These are phyloP conservation scores for Coracias cyanogaster DNA, from an alignment of 2,797 vertebrate genomes.

Conservation along the genomic window DNA sequence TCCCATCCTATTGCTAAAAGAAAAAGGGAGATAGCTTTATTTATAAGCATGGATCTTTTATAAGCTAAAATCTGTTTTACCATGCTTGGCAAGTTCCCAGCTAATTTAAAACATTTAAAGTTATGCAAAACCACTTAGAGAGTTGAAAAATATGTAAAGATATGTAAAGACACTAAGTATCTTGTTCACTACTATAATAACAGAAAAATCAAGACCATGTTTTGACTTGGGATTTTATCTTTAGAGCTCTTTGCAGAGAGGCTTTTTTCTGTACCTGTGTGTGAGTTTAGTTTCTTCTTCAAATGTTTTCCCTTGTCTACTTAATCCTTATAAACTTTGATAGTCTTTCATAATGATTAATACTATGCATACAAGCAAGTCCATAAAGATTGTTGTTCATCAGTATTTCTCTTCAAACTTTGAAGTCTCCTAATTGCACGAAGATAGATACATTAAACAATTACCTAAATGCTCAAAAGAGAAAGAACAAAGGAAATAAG, in stretches of 20 bases:
- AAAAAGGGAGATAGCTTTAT: conserved; percentile 12
- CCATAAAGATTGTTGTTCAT: conserved; percentile 47
- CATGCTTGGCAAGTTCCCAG: conserved; percentile 52
- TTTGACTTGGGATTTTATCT: conserved; percentile 64
- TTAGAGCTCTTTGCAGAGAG: neutral
- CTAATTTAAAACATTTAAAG: conserved; percentile 66
- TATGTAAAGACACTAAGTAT: conserved; percentile 69
- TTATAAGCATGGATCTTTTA: conserved; percentile 56
- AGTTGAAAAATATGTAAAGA: conserved; percentile 69
- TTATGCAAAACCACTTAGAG: conserved; percentile 68
- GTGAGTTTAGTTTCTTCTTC: neutral
- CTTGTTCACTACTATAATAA: conserved; percentile 57
- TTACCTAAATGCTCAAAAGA: conserved; percentile 49
- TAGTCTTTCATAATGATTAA: neutral
- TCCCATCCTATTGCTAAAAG: neutral
- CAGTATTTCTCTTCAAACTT: conserved; percentile 44
- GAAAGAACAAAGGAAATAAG: conserved; percentile 52
- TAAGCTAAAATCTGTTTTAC: conserved; percentile 52
- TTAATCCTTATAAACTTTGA: conserved; percentile 50
- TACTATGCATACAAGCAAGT: conserved; percentile 46
- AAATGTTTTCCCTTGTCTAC: conserved; percentile 9
- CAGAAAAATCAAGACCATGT: conserved; percentile 43
- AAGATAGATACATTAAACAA: conserved; percentile 58
- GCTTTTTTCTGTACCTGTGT: conserved; percentile 1
- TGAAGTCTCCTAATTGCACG: conserved; percentile 59